These are phyloP conservation scores for Philopotamus ludificatus DNA, from an alignment of 1,140 invertebrate species.

Conservation along the genomic window DNA sequence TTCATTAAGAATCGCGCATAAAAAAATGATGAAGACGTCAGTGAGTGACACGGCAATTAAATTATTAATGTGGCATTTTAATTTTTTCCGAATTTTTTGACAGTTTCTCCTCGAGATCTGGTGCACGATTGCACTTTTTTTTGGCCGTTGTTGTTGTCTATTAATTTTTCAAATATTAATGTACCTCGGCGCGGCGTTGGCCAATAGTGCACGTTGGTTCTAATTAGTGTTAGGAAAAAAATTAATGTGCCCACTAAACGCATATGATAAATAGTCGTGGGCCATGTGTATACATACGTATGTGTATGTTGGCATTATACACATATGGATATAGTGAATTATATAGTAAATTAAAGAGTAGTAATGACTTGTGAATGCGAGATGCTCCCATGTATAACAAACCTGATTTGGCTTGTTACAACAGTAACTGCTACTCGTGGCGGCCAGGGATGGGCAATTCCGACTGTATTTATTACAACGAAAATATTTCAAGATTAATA, in stretches of 20 bases:
- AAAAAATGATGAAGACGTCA: no score
- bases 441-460: no score
- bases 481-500: no score
- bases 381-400: slow-evolving; percentile 20
- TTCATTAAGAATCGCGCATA: no score
- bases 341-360: slow-evolving; percentile 4
- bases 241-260: not conserved
- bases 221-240: slow-evolving; percentile 15
- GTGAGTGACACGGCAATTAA: no score
- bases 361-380: slow-evolving; percentile 9
- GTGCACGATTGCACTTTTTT: not conserved
- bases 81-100: not conserved
- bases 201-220: slow-evolving; percentile 1
- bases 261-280: not conserved
- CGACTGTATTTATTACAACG: no score
- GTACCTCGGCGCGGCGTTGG: not conserved
- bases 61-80: not conserved
- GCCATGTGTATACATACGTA: not conserved
- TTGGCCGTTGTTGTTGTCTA: not conserved
- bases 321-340: not conserved
- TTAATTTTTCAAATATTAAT: no score
- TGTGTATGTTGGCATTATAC: not conserved
- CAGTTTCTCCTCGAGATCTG: not conserved
- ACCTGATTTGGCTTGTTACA: slow-evolving; percentile 19
- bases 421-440: slow-evolving; percentile 16